Percentiles rank a stretch among this genome's conserved stretches.
Evolutionary conservation across 1,140 invertebrate genomes (phyloP).

Genomic region (Stenopsyche tienmushanensis): DNA sequence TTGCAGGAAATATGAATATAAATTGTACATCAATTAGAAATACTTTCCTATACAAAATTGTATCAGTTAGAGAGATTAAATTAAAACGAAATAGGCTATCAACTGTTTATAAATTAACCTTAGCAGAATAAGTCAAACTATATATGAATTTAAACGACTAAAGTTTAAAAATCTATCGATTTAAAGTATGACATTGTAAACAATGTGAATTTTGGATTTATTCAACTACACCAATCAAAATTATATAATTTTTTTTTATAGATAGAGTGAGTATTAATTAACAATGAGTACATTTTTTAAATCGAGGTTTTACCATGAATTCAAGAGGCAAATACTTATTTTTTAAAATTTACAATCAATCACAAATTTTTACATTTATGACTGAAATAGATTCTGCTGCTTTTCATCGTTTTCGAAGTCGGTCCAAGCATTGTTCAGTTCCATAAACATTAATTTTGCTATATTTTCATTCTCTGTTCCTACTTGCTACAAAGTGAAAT

Average conservation of each 20-base stretch:
- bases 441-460: slow-evolving; percentile 97
- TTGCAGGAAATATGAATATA: too few species aligned
- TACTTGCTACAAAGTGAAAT: slow-evolving; percentile 71
- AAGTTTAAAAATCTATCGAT: background rate
- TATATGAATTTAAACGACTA: background rate
- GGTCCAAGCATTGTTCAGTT: slow-evolving; percentile 97
- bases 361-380: too few species aligned
- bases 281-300: background rate
- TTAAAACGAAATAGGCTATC: too few species aligned
- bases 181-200: background rate
- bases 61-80: too few species aligned
- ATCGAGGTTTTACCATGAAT: slow-evolving; percentile 9
- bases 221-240: background rate
- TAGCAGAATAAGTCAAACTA: too few species aligned
- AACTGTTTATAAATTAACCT: too few species aligned
- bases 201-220: background rate
- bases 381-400: slow-evolving; percentile 79
- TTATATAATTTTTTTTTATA: background rate
- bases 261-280: background rate
- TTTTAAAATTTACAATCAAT: too few species aligned
- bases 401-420: slow-evolving; percentile 92
- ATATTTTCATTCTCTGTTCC: slow-evolving; percentile 87
- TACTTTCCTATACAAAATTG: too few species aligned
- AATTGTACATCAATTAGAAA: too few species aligned
- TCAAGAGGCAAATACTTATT: background rate